phyloP scores from a whole-genome alignment of 2,113 vertebrate genomes.

The Oncorhynchus keta region DNA sequence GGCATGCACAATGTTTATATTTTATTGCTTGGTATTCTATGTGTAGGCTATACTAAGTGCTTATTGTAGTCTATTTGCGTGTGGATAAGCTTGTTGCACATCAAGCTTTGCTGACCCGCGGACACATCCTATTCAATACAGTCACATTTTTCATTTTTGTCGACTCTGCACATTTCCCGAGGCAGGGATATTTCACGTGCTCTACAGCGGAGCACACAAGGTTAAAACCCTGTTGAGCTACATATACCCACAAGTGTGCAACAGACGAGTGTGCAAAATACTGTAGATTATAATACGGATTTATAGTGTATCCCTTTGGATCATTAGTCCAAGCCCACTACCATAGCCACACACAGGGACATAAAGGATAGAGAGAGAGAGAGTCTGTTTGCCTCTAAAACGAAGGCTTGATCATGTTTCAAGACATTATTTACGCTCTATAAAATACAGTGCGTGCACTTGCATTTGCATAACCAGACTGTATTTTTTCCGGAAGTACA shows the following conservation, averaged over 20 bases:
- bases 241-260: no score
- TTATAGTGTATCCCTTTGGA: no score
- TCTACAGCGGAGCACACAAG: constrained; percentile 62
- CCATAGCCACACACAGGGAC: constrained; percentile 20
- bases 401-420: constrained; percentile 55
- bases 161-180: constrained; percentile 69
- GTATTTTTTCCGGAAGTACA: constrained; percentile 18
- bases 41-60: no score
- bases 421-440: constrained; percentile 67
- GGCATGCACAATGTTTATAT: no score
- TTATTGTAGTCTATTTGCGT: background rate
- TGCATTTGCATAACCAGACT: constrained; percentile 31
- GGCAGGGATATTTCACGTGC: constrained; percentile 55
- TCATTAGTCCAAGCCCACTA: background rate
- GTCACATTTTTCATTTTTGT: constrained; percentile 53
- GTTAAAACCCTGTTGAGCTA: constrained; percentile 12
- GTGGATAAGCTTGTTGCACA: background rate
- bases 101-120: constrained; percentile 21
- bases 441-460: constrained; percentile 46
- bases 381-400: background rate
- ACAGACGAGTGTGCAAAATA: no score
- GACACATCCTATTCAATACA: constrained; percentile 17
- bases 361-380: constrained; percentile 5
- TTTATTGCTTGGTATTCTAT: no score
- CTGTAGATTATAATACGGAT: no score